Evolutionary conservation across 2,888 invertebrate species (phyloP), one percentile per base, ranked within the genome.

Genomic region (Apeira syringaria): DNA sequence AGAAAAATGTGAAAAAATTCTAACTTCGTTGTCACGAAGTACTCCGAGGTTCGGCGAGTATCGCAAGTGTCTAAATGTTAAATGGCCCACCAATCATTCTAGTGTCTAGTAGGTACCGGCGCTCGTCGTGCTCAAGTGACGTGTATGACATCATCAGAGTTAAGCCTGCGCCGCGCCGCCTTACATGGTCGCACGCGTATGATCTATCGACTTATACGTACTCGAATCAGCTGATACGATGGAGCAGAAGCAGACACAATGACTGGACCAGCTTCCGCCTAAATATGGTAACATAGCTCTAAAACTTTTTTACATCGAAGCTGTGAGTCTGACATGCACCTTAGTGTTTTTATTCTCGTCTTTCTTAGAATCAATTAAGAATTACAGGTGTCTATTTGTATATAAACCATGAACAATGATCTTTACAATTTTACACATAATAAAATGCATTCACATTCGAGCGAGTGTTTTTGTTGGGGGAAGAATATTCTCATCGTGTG

Each of bases 91-190:
- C 15, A 15, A 15, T 15, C 15, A 15, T 3, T 15, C 15, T 15
- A 59, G 61, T 62, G 65, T 61, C 57, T 59, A 58, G 61, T 57
- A 17, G 5, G 17, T 30, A 24, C 34, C 34, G 26, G 20, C 27
- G 30, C 25, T n/a, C 31, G 39, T 29, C 34, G 35, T 18, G 59
- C 53, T 63, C 60, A 53, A 64, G 60, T 69, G 61, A 61, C 58
- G 63, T 56, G 73, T 64, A 87, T 87, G 87, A 85, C 85, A 85
- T 88, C 88, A 87, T 70, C 81, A 69, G 68, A 78, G 72, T 75
- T 68, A 68, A 74, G 75, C 74, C 71, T n/a, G 64, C 17, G 1
- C 20, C 7, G 71, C 71, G 68, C 72, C 60, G 67, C 88, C 88
- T 72, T 86, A 88, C 80, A 85, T 80, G 87, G 88, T 71, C 71